A percentile compares a stretch with the other conserved stretches of the same genome.
These are phyloP conservation scores for Pseudococcus longispinus DNA, from an alignment of 2,888 invertebrate species.

Conservation along the genomic window DNA sequence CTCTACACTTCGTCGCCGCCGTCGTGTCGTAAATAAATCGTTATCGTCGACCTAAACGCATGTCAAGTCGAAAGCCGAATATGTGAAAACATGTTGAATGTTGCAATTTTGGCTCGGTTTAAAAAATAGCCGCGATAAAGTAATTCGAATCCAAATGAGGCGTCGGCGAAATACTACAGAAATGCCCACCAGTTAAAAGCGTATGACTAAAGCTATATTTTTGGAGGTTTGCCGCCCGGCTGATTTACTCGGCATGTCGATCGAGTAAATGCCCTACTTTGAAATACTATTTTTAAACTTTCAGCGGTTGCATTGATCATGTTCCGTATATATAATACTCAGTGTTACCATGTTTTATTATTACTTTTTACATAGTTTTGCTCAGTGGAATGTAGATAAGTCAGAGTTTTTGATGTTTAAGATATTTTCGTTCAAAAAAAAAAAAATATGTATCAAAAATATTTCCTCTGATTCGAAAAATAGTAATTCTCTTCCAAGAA, in stretches of 20 bases:
- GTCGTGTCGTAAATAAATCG: background rate
- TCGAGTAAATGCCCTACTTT: conserved; percentile 57
- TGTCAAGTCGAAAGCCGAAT: background rate
- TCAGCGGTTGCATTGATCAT: conserved; percentile 50
- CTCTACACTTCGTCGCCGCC: no score
- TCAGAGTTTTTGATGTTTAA: no score
- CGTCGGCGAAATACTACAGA: conserved; percentile 47
- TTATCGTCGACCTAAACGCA: conserved; percentile 12
- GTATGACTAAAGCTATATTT: conserved; percentile 55
- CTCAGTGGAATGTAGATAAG: no score
- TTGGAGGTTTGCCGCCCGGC: conserved; percentile 55
- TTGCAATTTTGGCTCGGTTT: conserved; percentile 39
- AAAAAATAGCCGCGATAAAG: conserved; percentile 45
- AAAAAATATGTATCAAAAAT: no score
- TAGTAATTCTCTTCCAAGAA: no score
- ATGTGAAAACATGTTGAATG: conserved; percentile 45
- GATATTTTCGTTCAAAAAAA: no score
- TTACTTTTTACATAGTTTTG: no score
- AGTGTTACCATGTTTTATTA: conserved; percentile 45
- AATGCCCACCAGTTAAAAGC: conserved; percentile 52
- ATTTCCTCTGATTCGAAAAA: no score
- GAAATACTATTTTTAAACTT: conserved; percentile 54
- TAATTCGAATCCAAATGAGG: conserved; percentile 55
- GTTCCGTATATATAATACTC: conserved; percentile 55
- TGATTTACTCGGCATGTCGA: conserved; percentile 45